Evolutionary conservation across 1,140 invertebrate species (phyloP), one percentile per base, ranked within the genome.

Genomic region (Neotoxoptera formosana): DNA sequence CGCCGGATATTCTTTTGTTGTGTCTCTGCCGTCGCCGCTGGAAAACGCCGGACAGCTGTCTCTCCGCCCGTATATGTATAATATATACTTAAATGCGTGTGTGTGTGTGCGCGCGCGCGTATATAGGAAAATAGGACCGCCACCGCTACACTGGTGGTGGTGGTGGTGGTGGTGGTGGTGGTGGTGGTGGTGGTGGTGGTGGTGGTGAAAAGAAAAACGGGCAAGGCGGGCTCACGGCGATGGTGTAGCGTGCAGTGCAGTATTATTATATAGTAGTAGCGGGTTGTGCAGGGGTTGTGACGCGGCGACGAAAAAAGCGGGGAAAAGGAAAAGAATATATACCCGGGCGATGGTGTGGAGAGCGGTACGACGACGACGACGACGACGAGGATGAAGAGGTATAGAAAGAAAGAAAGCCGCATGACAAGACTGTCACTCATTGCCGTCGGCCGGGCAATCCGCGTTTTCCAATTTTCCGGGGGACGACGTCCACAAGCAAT

Each of bases 401-500:
- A 48, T 45, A 67, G 21, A 51, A 48, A 83, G 67, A 89, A 92
- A 92, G 91, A 92, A 83, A 56, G 91, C 91, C 48, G 81, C 91
- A 86, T 93, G 81, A 93, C 91, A 93, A 86, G 81, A 86, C 81
- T 93, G 91, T 93, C 91, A 93, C 91, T 93, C 91, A 93, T 93
- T 84, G 81, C 91, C 48, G 91, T 86, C 67, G 91, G 81, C 91
- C 81, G 91, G 91, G 91, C 91, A 56, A 93, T 93, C 91, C 91
- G 76, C 76, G 91, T 93, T 93, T 93, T 93, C 91, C 91, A 93
- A 93, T 93, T 93, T 93, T 93, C 91, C 91, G 76, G 91, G 67
- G 91, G 91, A 93, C 91, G 91, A 93, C 91, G 91, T 93, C 91
- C 91, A 93, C 76, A 93, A 93, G 91, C 91, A 93, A 93, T 93